Evolutionary conservation across 2,113 vertebrate species (phyloP).

Genomic region (Onychostoma macrolepis): DNA sequence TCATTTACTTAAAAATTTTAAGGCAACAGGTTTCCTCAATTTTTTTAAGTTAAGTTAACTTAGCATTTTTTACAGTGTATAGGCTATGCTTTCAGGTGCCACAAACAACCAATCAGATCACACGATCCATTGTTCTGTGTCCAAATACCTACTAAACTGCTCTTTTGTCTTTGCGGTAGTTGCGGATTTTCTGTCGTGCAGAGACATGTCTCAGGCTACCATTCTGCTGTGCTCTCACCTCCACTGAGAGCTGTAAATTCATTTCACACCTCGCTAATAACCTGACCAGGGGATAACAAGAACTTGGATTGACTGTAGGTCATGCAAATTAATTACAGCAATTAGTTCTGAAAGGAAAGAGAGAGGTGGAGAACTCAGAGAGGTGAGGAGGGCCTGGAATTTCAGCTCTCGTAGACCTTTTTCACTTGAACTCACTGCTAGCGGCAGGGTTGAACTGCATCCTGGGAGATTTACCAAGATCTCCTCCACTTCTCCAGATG

Average conservation of each 20-base stretch:
- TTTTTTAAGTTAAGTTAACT: too few species aligned
- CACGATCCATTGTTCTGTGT: neutral
- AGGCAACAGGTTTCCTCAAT: too few species aligned
- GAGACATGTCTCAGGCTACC: constrained; percentile 17
- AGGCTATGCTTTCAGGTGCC: neutral
- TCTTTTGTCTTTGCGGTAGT: constrained; percentile 15
- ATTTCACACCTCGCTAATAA: constrained; percentile 68
- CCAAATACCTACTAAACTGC: neutral
- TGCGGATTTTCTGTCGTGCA: constrained; percentile 25
- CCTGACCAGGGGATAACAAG: constrained; percentile 64
- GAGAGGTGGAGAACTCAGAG: constrained; percentile 41
- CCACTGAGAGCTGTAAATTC: constrained; percentile 64
- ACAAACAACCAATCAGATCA: neutral
- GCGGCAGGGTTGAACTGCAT: constrained; percentile 7
- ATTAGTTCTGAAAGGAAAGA: constrained; percentile 60
- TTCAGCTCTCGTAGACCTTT: constrained; percentile 32
- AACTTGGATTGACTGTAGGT: constrained; percentile 63
- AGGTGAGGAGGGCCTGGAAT: constrained; percentile 27
- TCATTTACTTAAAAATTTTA: too few species aligned
- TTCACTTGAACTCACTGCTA: neutral
- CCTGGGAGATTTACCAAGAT: constrained; percentile 4
- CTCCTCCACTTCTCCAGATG: neutral
- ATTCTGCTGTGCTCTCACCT: constrained; percentile 49
- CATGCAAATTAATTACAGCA: constrained; percentile 68
- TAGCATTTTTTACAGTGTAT: too few species aligned